Conservation (phyloP, 2,888 invertebrate species). For the Drosophila infuscata region DNA sequence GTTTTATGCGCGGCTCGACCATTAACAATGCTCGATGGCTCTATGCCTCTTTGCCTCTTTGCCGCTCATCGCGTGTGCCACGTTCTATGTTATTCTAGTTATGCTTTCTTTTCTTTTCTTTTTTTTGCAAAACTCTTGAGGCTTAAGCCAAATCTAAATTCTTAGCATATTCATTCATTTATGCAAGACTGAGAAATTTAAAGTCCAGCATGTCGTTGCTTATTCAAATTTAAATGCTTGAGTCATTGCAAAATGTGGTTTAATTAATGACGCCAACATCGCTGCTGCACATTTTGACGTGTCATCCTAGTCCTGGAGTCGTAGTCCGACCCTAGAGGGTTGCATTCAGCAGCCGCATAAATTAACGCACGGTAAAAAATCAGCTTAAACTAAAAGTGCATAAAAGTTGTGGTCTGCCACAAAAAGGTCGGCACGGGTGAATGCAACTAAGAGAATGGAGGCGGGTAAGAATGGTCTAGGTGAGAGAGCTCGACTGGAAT, state of each 20-base stretch:
- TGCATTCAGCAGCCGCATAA: conserved; percentile 33
- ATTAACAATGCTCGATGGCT: conserved; percentile 71
- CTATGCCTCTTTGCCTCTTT: conserved; percentile 23
- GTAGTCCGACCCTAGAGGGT: neutral
- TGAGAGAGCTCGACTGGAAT: neutral
- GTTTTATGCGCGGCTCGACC: conserved; percentile 68
- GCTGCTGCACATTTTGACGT: conserved; percentile 38
- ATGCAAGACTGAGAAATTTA: conserved; percentile 60
- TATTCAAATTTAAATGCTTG: conserved; percentile 73
- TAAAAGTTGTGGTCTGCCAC: neutral
- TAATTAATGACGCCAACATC: conserved; percentile 61
- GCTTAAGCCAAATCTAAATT: conserved; percentile 20
- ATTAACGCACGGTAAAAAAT: conserved; percentile 36
- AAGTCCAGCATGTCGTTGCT: conserved; percentile 29
- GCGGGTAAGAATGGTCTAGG: neutral
- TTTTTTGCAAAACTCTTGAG: conserved; percentile 18
- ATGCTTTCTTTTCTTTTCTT: neutral
- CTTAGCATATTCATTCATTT: conserved; percentile 62
- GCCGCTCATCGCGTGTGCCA: conserved; percentile 39
- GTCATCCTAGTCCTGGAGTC: conserved; percentile 6
- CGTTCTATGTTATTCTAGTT: conserved; percentile 1
- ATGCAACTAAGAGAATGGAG: neutral
- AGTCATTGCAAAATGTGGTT: conserved; percentile 58
- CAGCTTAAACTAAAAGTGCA: conserved; percentile 30
- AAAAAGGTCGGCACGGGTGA: neutral